Evolutionary conservation across 1,140 invertebrate genomes (phyloP), one percentile per base, ranked within the genome.

Genomic region (Gonioctena quinquepunctata): DNA sequence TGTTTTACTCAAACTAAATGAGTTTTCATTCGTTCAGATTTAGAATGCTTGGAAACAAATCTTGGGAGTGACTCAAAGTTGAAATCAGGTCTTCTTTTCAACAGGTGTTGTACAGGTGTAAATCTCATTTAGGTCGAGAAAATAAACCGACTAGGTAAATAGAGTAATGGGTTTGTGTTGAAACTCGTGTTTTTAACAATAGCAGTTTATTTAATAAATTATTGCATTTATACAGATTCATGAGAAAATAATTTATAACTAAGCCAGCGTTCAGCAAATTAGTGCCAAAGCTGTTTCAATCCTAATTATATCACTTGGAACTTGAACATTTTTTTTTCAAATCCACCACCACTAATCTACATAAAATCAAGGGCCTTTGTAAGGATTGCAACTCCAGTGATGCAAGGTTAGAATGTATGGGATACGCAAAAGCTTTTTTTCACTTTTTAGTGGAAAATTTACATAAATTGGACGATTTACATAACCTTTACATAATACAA

Each of bases 261-360:
- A 64, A 70, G 70, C 59, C 70, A 73, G 71, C 74, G 23, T 71
- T 79, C 65, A 78, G 74, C 76, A 70, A 54, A 76, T 79, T 78
- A 77, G 76, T 74, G 75, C 76, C 73, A 73, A 78, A 79, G 77
- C 75, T 77, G 69, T 68, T 80, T 81, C 78, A 81, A 56, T 81
- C 78, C 77, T 78, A 77, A 74, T 74, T 76, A 72, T 73, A 80
- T 81, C 81, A 82, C 78, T 78, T 82, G 81, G 80, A 81, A 81
- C 73, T 76, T 77, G 72, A 76, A 78, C 74, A 71, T 28, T 60
- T 56, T 52, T 56, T 68, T 69, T 69, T 66, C 54, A 72, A 33
- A 50, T 66, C 74, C 74, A 73, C 66, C 62, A 70, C 71, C 65
- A 72, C 54, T 64, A 75, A 68, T 26, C 64, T 69, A 56, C 19